These are phyloP conservation scores for Morelia viridis DNA, from an alignment of 2,797 vertebrate genomes.

Conservation along the genomic window DNA sequence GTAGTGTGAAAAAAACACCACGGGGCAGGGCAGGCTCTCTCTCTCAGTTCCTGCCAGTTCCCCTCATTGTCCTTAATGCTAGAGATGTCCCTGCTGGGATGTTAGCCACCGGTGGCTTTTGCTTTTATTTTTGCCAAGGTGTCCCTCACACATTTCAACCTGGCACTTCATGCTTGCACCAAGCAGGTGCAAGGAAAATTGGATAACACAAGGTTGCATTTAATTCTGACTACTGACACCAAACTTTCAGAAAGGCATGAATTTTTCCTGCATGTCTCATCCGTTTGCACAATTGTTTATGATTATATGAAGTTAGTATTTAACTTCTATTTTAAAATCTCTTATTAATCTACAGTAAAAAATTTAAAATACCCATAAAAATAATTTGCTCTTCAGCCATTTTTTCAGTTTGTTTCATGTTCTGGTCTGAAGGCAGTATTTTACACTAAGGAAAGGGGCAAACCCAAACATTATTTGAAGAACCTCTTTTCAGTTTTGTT, in stretches of 20 bases:
- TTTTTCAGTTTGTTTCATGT: slow-evolving; percentile 13
- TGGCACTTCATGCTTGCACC: not conserved
- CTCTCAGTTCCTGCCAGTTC: too few relatives aligned
- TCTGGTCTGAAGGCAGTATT: not conserved
- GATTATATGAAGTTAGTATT: slow-evolving; percentile 25
- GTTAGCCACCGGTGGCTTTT: too few relatives aligned
- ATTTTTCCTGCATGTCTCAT: slow-evolving; percentile 43
- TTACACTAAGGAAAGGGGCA: not conserved
- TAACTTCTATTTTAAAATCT: slow-evolving; percentile 25
- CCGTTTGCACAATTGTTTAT: slow-evolving; percentile 33
- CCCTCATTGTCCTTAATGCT: too few relatives aligned
- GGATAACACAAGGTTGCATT: not conserved
- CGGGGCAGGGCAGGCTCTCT: too few relatives aligned
- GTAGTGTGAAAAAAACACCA: too few relatives aligned
- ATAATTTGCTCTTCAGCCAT: slow-evolving; percentile 35
- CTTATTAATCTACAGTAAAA: slow-evolving; percentile 25
- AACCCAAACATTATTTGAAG: not conserved
- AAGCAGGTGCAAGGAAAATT: not conserved
- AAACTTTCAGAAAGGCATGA: not conserved
- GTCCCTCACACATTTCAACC: too few relatives aligned
- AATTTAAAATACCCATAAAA: slow-evolving; percentile 19
- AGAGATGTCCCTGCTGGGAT: not conserved
- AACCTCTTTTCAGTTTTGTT: not conserved
- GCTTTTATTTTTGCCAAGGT: too few relatives aligned
- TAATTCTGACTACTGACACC: slow-evolving; percentile 41